These are phyloP conservation scores for Microcebus murinus DNA, from an alignment of 2,113 vertebrate genomes.

Conservation along the genomic window DNA sequence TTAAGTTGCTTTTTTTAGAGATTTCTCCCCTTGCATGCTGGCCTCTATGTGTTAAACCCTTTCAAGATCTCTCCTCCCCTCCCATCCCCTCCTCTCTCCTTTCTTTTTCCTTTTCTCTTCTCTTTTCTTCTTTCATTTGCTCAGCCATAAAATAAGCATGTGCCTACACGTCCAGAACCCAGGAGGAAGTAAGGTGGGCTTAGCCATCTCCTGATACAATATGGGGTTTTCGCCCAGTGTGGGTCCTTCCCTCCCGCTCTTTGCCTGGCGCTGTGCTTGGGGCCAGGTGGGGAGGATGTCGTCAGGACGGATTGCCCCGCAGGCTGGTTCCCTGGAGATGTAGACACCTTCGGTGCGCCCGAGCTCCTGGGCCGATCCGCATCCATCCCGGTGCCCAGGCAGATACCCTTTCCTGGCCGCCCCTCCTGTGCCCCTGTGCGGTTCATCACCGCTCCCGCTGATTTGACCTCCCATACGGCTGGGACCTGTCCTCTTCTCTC, in stretches of 20 bases:
- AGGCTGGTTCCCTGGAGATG: not conserved
- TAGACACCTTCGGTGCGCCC: rapidly evolving
- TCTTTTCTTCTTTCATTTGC: not conserved
- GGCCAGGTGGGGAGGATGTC: not conserved
- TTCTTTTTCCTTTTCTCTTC: not conserved
- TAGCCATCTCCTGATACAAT: not conserved
- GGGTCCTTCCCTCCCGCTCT: rapidly evolving
- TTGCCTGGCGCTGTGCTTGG: too few relatives aligned
- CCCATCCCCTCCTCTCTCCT: not conserved
- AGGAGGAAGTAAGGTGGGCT: not conserved
- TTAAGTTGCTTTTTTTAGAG: not conserved
- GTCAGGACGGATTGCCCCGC: rapidly evolving
- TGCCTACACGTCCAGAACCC: not conserved
- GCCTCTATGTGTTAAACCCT: not conserved
- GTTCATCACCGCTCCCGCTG: rapidly evolving
- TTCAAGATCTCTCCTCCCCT: not conserved
- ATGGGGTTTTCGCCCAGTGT: not conserved
- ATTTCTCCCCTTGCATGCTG: not conserved
- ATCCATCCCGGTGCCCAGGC: not conserved
- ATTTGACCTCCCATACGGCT: not conserved
- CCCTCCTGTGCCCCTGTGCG: rapidly evolving
- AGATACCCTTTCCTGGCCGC: not conserved
- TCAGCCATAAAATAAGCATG: not conserved
- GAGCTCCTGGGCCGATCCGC: not conserved
- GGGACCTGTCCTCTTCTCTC: not conserved